Base-by-base conservation (phyloP, 2,113 vertebrate genomes). In the Silurus meridionalis region DNA sequence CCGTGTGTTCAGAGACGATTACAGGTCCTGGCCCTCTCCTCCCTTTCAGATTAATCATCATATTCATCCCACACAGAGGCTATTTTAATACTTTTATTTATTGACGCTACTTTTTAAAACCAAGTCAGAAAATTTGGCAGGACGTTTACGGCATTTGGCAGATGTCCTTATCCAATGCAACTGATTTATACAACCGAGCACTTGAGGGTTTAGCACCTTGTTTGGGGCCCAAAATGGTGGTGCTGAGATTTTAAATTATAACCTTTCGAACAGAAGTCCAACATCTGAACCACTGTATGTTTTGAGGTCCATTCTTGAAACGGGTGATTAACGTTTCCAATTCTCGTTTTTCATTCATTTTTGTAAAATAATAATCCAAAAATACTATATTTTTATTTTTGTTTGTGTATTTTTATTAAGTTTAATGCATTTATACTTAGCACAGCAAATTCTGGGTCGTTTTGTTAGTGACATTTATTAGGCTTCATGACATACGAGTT, bases 1-100 rank as follows among this genome's bases (percentile, higher is more conserved):
- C 90, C 94, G 90, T 92, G 87, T 85, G 90, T 89, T 91, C 94
- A 90, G 84, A 90, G 87, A 79, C 67, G 83, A 93, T 93, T 92
- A 92, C 71, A 85, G 86, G 87, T 67, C 78, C 67, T 28, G 82
- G 91, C 81, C 85, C 66, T 82, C 74, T 83, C 78, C 82, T 83
- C 79, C 74, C 82, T 61, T 63, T 83, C 48, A 77, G n/a, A 85
- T 85, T 85, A 87, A 92, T 92, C 85, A 90, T 88, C 80, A 80
- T 79, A 83, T 89, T 88, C 84, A 77, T 80, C 81, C 57, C 19
- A 80, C 82, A 57, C 85, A 82, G 52, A 28, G 63, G 61, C 84
- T 90, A 78, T 92, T 92, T 91, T 91, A 87, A 92, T 87, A 81
- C 83, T 84, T 55, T 66, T 89, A 83, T 87, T 85, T 87, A 80